Base-by-base conservation (phyloP, 2,888 invertebrate genomes). In the Drosophila differens region DNA sequence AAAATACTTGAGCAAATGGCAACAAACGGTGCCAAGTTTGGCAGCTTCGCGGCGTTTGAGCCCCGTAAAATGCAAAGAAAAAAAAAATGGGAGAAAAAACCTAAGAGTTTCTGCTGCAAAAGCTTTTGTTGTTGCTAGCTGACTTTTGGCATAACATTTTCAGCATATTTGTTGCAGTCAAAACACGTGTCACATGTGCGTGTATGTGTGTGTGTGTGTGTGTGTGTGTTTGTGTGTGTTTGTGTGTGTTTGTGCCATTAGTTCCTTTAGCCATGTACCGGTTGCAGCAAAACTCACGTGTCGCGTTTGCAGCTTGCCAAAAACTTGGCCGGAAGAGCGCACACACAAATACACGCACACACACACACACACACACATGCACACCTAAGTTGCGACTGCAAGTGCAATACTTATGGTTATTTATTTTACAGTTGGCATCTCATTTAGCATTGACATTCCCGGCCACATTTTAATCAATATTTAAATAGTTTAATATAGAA, bases 1-100 rank as follows among this genome's bases (percentile, higher is more conserved):
- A 89, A 88, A 87, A 89, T 89, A 88, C 89, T 83, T 89, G 76
- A 74, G 72, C 83, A 88, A 87, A 87, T 86, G 83, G 86, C 81
- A 84, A 84, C 88, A 84, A 86, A 87, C 83, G 87, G 85, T 83
- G 85, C 85, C 87, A 85, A 87, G 85, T 87, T 85, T 85, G 85
- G 87, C 87, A 83, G 83, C 83, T 85, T 87, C 82, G 81, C 85
- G 74, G 79, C 72, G 73, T 76, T 84, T 84, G 75, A 64, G 74
- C 63, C 52, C 58, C 71, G 72, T 83, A 83, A 85, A 86, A 82
- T 85, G 81, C 87, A 85, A 77, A 76, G 57, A 76, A 70, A 62
- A 70, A 68, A 28, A 28, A 25, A 28, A 1, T n/a, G n/a, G 25
- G 25, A 12, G 28, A 39, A 39, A 37, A 37, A 39, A n/a, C 25